Evolutionary conservation across 2,888 invertebrate genomes (phyloP).

Genomic region (Agrotis puta): DNA sequence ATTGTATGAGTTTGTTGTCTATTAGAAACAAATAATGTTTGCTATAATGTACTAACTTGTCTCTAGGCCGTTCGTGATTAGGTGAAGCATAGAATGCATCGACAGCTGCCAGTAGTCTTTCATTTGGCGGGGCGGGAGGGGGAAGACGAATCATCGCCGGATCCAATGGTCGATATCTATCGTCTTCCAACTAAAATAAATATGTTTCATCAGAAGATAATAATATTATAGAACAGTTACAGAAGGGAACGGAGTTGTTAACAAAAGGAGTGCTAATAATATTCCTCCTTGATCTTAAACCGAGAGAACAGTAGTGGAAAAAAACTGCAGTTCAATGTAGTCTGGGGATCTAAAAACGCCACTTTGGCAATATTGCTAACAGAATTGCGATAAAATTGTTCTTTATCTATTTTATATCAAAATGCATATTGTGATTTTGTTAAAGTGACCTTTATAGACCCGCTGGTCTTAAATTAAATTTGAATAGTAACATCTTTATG

Average conservation of each 20-base stretch:
- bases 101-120: slow-evolving; percentile 97
- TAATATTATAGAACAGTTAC: not conserved
- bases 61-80: slow-evolving; percentile 98
- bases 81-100: slow-evolving; percentile 99
- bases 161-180: slow-evolving; percentile 97
- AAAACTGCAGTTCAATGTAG: not conserved
- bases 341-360: too few species aligned
- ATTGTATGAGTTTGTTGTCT: not conserved
- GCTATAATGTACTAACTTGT: slow-evolving; percentile 93
- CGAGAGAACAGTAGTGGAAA: slow-evolving; percentile 5
- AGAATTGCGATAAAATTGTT: too few species aligned
- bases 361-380: too few species aligned
- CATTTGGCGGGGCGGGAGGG: slow-evolving; percentile 98
- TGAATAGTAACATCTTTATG: too few species aligned
- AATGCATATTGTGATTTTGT: too few species aligned
- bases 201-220: slow-evolving; percentile 7
- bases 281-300: slow-evolving; percentile 6
- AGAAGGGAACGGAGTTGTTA: slow-evolving; percentile 15
- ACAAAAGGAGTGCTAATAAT: slow-evolving; percentile 36
- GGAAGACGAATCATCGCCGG: slow-evolving; percentile 97
- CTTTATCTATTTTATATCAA: too few species aligned
- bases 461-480: too few species aligned
- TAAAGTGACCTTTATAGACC: too few species aligned
- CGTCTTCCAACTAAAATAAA: slow-evolving; percentile 94
- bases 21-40: too few species aligned